Base-by-base conservation (phyloP, 1,140 invertebrate genomes). In the Stegodyphus dumicola region DNA sequence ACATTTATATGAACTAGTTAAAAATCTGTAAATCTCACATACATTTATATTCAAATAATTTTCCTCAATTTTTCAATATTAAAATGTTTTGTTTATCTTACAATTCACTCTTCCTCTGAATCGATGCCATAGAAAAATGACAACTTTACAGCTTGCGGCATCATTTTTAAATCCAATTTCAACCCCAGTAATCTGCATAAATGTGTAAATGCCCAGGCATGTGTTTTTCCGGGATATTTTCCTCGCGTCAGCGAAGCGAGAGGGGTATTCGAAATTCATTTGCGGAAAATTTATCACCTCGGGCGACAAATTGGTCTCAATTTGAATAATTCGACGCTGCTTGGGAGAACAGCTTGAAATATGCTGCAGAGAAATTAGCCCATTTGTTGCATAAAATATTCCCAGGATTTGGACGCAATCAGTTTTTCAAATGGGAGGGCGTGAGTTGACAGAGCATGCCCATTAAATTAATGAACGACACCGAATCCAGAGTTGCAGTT, bases 251-350 rank as follows among this genome's bases (percentile, higher is more conserved):
- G 66, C 2, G 11, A 54, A 56, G 75, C 11, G 60, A 65, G 15
- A 15, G 60, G 60, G 78, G 17, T 65, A 81, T 81, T 81, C 60
- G 73, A 81, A 81, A 81, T 81, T 81, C 78, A 81, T 81, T 81
- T 81, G 78, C 51, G 78, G 78, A 66, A 81, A 81, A 81, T 81
- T 81, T 81, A 81, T 81, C 78, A 81, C 78, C 78, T 64, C 54
- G 11, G 54, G 51, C 69, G 78, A 56, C 78, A 81, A 81, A 81
- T 81, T 81, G 78, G 78, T 65, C 54, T 60, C 78, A 52, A 81
- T 81, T 81, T 81, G 78, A 81, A 81, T 81, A 81, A 81, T 73
- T 66, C 15, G 78, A 51, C 69, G 53, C 48, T 54, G 18, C 56
- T 49, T 33, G 33, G 69, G 70, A 77, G 48, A 15, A 52, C 54